phyloP scores from a whole-genome alignment of 2,888 invertebrate genomes.

The Synergus japonicus region DNA sequence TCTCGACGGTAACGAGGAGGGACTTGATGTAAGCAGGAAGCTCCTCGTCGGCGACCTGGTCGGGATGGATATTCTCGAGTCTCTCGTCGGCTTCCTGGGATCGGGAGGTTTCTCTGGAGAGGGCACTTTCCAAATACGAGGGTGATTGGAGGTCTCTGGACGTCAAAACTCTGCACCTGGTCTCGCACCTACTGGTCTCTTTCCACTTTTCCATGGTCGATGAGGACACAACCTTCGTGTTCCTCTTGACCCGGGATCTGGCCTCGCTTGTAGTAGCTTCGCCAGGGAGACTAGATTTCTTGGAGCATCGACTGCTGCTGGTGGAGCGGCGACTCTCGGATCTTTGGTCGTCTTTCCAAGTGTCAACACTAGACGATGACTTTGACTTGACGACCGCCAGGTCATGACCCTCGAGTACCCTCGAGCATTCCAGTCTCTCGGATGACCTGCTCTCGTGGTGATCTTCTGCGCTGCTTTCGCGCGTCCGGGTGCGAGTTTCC shows the following conservation, averaged over 20 bases:
- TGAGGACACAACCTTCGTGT: slow-evolving; percentile 68
- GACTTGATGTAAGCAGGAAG: slow-evolving; percentile 83
- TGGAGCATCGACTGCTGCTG: slow-evolving; percentile 59
- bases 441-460: slow-evolving; percentile 59
- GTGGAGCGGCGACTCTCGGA: slow-evolving; percentile 57
- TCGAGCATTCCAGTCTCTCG: slow-evolving; percentile 48
- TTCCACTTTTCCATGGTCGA: slow-evolving; percentile 70
- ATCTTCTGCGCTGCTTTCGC: slow-evolving; percentile 61
- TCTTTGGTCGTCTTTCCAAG: slow-evolving; percentile 64
- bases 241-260: slow-evolving; percentile 61
- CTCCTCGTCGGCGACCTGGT: slow-evolving; percentile 78
- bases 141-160: slow-evolving; percentile 72
- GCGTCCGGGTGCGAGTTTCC: slow-evolving; percentile 54
- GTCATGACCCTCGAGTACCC: slow-evolving; percentile 27
- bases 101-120: slow-evolving; percentile 53
- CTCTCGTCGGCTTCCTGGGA: slow-evolving; percentile 43
- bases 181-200: slow-evolving; percentile 66
- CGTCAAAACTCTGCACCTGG: slow-evolving; percentile 65
- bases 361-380: slow-evolving; percentile 69
- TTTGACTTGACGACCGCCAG: slow-evolving; percentile 66
- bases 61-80: slow-evolving; percentile 58
- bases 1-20: slow-evolving; percentile 84
- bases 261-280: slow-evolving; percentile 57
- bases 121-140: slow-evolving; percentile 65
- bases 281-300: slow-evolving; percentile 63